These are phyloP conservation scores for Colinus virginianus DNA, from an alignment of 2,113 vertebrate species.

Conservation along the genomic window DNA sequence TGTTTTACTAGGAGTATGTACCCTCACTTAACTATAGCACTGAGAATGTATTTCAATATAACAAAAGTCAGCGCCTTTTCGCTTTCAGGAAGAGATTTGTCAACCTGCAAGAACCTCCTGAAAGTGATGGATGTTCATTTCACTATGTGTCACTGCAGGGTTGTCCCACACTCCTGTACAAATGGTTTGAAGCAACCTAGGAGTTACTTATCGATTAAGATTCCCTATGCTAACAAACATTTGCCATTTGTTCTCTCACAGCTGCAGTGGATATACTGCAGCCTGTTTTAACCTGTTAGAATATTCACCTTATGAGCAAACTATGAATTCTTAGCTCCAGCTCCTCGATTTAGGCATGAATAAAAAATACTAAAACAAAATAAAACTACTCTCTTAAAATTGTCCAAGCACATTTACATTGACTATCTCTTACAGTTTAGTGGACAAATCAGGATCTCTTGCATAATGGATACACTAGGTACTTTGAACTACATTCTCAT, in stretches of 20 bases:
- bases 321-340: background rate
- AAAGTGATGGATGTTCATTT: background rate
- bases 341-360: background rate
- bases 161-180: background rate
- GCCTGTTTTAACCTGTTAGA: background rate
- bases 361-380: background rate
- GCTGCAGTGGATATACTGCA: background rate
- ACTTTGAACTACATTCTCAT: background rate
- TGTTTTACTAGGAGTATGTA: background rate
- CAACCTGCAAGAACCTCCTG: background rate
- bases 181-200: background rate
- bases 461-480: background rate
- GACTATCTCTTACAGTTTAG: background rate
- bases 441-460: background rate
- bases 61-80: background rate
- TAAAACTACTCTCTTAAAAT: background rate
- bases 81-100: conserved; percentile 6
- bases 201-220: background rate
- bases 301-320: background rate
- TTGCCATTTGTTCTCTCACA: background rate
- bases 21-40: background rate
- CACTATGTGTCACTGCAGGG: background rate
- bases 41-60: background rate
- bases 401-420: background rate
- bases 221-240: background rate